Conservation (phyloP, 2,113 vertebrate genomes). For the Hassar affinis region DNA sequence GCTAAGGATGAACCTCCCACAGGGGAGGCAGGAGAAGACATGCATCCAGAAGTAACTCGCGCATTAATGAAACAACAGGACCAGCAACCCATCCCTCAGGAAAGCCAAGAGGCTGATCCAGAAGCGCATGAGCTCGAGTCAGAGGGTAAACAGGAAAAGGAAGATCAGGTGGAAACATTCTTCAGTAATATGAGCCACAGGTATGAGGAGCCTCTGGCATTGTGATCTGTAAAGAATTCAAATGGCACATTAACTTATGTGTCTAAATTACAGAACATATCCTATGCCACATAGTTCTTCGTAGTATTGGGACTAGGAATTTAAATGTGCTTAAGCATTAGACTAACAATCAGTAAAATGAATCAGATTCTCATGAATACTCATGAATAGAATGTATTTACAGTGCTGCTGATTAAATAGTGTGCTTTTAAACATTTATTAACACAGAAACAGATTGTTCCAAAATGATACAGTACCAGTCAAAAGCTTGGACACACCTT, state of each 20-base stretch:
- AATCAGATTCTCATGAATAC: not conserved
- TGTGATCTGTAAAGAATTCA: conserved; percentile 26
- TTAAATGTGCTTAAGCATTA: not conserved
- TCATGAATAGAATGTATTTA: not conserved
- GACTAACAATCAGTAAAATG: not conserved
- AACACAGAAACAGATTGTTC: not conserved
- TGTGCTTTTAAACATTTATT: not conserved
- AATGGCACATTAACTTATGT: not conserved
- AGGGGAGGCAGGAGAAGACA: conserved; percentile 55
- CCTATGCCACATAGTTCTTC: not conserved
- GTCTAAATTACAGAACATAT: not conserved
- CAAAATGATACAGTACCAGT: no score
- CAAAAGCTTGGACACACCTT: no score
- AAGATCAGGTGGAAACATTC: conserved; percentile 83
- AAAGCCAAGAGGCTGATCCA: conserved; percentile 25
- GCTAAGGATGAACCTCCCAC: conserved; percentile 49
- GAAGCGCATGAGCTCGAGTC: conserved; percentile 47
- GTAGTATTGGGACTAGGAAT: not conserved
- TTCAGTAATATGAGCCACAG: conserved; percentile 97
- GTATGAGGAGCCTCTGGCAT: conserved; percentile 70
- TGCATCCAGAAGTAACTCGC: conserved; percentile 48
- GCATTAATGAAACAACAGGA: conserved; percentile 36
- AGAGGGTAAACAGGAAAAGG: conserved; percentile 56
- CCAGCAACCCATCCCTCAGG: not conserved
- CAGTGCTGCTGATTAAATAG: not conserved